Conservation (phyloP, 2,797 vertebrate species). For the Lacerta agilis region DNA sequence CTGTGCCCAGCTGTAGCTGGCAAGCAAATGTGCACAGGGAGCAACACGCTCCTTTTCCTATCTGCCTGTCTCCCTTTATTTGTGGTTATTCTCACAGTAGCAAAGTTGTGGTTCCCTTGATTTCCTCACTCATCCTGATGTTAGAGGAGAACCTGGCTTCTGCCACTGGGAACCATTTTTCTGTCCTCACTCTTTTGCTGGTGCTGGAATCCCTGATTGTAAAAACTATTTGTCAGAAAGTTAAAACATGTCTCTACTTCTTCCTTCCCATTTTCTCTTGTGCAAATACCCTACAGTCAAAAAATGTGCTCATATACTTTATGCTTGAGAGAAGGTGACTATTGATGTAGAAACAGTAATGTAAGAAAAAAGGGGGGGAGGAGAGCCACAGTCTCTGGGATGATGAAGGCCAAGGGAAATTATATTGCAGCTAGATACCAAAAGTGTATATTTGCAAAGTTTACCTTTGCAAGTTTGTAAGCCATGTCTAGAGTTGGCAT, state of each 20-base stretch:
- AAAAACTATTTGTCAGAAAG: conserved; percentile 58
- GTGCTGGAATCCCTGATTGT: conserved; percentile 55
- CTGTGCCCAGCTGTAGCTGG: conserved; percentile 36
- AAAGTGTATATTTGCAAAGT: conserved; percentile 33
- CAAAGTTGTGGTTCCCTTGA: conserved; percentile 64
- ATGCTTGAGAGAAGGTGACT: conserved; percentile 57
- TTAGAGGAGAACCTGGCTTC: conserved; percentile 70
- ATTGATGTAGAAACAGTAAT: conserved; percentile 65
- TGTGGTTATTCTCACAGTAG: conserved; percentile 67
- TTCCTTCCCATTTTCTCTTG: conserved; percentile 49
- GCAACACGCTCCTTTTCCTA: conserved; percentile 43
- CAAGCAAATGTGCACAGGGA: conserved; percentile 34
- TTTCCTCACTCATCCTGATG: conserved; percentile 74
- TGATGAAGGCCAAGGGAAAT: conserved; percentile 67
- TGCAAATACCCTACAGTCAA: conserved; percentile 32
- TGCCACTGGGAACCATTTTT: conserved; percentile 74
- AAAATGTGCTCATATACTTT: conserved; percentile 45
- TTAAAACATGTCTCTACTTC: conserved; percentile 51
- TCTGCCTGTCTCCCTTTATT: conserved; percentile 55
- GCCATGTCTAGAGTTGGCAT: no score
- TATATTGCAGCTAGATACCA: conserved; percentile 57
- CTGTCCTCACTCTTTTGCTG: conserved; percentile 73
- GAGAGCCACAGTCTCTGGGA: conserved; percentile 29
- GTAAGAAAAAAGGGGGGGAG: conserved; percentile 45
- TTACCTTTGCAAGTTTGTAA: background rate